Conservation (phyloP, 2,888 invertebrate species). For the Pemphredon lugubris region DNA sequence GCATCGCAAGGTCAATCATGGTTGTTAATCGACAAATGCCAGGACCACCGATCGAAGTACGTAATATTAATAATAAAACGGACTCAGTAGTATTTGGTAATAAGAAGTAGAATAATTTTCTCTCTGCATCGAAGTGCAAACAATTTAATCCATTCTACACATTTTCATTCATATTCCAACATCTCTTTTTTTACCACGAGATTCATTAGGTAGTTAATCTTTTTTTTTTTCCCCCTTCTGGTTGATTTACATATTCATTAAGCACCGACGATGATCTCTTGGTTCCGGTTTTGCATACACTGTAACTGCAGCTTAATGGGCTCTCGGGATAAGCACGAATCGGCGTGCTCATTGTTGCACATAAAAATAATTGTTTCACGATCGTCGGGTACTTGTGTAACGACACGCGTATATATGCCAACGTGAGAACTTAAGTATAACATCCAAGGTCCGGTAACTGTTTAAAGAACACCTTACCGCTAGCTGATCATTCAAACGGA, state of each 20-base stretch:
- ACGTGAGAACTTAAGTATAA: background rate
- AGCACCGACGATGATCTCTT: background rate
- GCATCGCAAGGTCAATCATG: slow-evolving; percentile 88
- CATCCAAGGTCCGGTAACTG: slow-evolving; percentile 3
- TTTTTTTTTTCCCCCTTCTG: background rate
- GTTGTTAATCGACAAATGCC: slow-evolving; percentile 94
- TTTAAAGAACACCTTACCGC: background rate
- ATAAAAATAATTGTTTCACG: too few relatives aligned
- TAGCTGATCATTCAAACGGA: background rate
- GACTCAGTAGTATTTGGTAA: background rate
- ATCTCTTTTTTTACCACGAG: too few relatives aligned
- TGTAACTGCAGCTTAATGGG: background rate
- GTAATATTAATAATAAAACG: slow-evolving; percentile 22
- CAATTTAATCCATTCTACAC: too few relatives aligned
- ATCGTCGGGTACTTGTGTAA: too few relatives aligned
- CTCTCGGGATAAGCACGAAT: too few relatives aligned
- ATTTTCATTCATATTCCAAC: too few relatives aligned
- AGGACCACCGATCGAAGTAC: slow-evolving; percentile 91
- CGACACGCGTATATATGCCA: too few relatives aligned
- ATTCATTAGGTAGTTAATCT: background rate
- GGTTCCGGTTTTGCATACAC: background rate
- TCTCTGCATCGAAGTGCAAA: background rate
- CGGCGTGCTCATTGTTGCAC: too few relatives aligned
- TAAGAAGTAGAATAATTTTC: background rate
- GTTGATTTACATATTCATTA: background rate